These are phyloP conservation scores for Calcarius lapponicus DNA, from an alignment of 2,797 vertebrate genomes.

Conservation along the genomic window DNA sequence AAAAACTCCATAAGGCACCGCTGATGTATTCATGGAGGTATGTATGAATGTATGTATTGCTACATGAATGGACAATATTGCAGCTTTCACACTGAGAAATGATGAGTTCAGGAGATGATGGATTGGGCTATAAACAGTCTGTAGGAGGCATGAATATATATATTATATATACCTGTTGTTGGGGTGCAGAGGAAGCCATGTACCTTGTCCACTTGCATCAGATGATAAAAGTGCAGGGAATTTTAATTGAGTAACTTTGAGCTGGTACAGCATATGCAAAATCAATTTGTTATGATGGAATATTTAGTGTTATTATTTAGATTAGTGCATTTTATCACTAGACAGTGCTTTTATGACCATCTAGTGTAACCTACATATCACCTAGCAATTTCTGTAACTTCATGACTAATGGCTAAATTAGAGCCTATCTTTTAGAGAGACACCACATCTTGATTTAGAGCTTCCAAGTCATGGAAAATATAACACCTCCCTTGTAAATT, in stretches of 20 bases:
- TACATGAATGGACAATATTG: neutral
- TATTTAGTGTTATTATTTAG: slow-evolving; percentile 20
- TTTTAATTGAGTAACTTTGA: neutral
- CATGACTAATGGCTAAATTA: neutral
- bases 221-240: neutral
- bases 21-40: neutral
- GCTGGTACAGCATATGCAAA: neutral
- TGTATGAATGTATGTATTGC: neutral
- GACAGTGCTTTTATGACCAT: neutral
- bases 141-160: neutral
- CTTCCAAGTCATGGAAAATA: slow-evolving; percentile 28
- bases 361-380: neutral
- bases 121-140: neutral
- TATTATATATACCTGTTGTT: neutral
- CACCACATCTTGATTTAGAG: slow-evolving; percentile 19
- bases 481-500: slow-evolving; percentile 28
- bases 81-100: neutral
- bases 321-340: slow-evolving; percentile 34
- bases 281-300: slow-evolving; percentile 3
- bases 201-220: neutral
- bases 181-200: neutral
- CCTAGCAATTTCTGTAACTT: neutral
- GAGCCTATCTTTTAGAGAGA: neutral
- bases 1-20: neutral
- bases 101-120: neutral